Evolutionary conservation across 2,113 vertebrate species (phyloP).

Genomic region (Plotosus lineatus): DNA sequence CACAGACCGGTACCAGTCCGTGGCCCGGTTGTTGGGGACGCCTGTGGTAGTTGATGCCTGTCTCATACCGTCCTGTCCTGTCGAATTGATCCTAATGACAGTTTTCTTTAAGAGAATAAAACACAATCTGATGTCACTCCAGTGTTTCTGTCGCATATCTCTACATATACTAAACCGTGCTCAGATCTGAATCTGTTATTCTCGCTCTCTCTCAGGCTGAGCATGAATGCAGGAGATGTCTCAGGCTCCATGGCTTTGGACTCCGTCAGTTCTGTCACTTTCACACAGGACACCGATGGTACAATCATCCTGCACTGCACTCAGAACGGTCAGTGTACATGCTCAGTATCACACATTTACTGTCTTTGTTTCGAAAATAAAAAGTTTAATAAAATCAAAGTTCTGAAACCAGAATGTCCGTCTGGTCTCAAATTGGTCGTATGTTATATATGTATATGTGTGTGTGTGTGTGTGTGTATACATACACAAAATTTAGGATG

Average conservation of each 20-base stretch:
- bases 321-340: constrained; percentile 73
- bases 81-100: too few relatives aligned
- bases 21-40: too few relatives aligned
- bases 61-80: too few relatives aligned
- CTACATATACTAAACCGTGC: neutral
- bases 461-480: too few relatives aligned
- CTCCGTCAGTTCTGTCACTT: constrained; percentile 86
- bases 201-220: constrained; percentile 52
- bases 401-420: too few relatives aligned
- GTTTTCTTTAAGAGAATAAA: neutral
- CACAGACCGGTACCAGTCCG: too few relatives aligned
- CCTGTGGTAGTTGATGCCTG: too few relatives aligned
- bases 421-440: too few relatives aligned
- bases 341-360: neutral
- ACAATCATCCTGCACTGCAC: constrained; percentile 93
- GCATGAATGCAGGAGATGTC: constrained; percentile 92
- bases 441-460: too few relatives aligned
- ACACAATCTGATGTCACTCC: neutral
- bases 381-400: too few relatives aligned
- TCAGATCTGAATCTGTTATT: neutral
- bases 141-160: neutral
- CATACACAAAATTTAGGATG: too few relatives aligned
- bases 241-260: constrained; percentile 83
- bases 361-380: too few relatives aligned
- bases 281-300: constrained; percentile 90